Percentiles rank a stretch among this genome's conserved stretches.
These are phyloP conservation scores for Sciurus vulgaris DNA, from an alignment of 2,797 vertebrate genomes.

Conservation along the genomic window DNA sequence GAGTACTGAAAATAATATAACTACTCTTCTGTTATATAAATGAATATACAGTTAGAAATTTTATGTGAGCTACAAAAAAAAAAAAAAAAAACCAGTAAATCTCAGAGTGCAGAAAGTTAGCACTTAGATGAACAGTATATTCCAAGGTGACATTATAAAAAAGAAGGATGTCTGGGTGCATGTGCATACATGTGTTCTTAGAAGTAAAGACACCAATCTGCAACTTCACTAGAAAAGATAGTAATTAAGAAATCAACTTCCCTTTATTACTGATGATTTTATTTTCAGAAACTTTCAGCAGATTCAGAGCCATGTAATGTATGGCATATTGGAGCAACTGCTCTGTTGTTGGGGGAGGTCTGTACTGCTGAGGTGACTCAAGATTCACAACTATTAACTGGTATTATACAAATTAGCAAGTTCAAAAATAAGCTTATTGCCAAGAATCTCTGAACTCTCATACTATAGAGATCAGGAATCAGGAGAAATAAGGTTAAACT, in stretches of 20 bases:
- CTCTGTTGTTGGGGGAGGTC: neutral
- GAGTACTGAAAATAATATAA: constrained; percentile 60
- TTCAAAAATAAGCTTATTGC: neutral
- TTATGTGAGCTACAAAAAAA: constrained; percentile 32
- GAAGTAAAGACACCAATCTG: neutral
- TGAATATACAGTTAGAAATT: constrained; percentile 58
- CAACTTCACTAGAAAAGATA: neutral
- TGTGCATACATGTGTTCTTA: neutral
- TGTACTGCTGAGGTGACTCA: neutral
- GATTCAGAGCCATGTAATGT: neutral
- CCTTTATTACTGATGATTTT: neutral
- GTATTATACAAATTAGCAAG: neutral
- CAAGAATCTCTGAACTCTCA: neutral
- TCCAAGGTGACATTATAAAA: neutral
- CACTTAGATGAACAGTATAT: neutral
- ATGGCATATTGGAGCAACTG: neutral
- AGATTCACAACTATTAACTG: neutral
- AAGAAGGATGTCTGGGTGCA: neutral
- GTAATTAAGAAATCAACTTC: neutral
- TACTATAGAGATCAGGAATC: neutral
- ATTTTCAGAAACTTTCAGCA: constrained; percentile 38
- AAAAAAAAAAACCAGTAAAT: constrained; percentile 44
- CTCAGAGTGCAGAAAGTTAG: constrained; percentile 39
- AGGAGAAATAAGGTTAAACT: neutral
- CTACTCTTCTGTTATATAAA: constrained; percentile 53